Conservation (phyloP, 1,140 invertebrate species). For the Delia radicum region DNA sequence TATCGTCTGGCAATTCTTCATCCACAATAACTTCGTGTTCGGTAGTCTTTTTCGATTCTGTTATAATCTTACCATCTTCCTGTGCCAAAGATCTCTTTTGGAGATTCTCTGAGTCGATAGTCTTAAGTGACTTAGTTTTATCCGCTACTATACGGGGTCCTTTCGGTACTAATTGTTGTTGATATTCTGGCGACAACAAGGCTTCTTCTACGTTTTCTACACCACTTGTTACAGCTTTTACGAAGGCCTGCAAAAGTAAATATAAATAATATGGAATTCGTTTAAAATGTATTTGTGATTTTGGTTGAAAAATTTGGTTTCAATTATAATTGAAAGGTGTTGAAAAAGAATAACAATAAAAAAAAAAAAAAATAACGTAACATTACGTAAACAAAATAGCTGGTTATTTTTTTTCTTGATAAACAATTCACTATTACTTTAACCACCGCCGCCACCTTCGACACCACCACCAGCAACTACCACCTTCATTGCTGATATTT, state of each 20-base stretch:
- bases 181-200: conserved; percentile 63
- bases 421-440: not conserved
- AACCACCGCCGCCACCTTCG: not conserved
- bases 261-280: not conserved
- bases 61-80: conserved; percentile 79
- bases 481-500: not conserved
- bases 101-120: conserved; percentile 81
- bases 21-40: conserved; percentile 83
- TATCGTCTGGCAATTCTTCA: conserved; percentile 69
- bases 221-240: conserved; percentile 70
- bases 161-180: conserved; percentile 62
- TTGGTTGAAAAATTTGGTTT: not conserved
- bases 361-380: not conserved
- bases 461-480: not conserved
- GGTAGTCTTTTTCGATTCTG: conserved; percentile 75
- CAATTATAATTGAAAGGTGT: not conserved
- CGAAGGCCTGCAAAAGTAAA: conserved; percentile 64
- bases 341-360: not conserved
- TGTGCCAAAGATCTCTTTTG: conserved; percentile 66
- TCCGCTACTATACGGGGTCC: conserved; percentile 75
- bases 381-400: not conserved
- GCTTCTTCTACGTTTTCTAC: conserved; percentile 68
- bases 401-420: not conserved
- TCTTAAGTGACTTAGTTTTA: conserved; percentile 72
- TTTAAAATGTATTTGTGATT: not conserved